A percentile compares a stretch with the other conserved stretches of the same genome.
Evolutionary conservation across 2,113 vertebrate genomes (phyloP).

Genomic region (Parotia lawesii): DNA sequence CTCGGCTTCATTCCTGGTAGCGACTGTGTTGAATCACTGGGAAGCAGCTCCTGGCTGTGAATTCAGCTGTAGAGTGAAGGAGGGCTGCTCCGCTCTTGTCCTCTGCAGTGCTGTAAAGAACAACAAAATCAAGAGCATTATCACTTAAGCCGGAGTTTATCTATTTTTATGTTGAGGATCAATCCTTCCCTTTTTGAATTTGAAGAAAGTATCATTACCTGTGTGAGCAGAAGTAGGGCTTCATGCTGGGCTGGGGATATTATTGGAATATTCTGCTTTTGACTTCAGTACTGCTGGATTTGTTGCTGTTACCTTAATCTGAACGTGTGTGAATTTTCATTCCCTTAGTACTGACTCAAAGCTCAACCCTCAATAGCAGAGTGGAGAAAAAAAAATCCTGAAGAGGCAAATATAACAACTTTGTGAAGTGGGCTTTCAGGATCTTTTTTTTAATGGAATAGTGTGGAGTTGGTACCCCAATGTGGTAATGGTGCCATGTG

Average conservation of each 20-base stretch:
- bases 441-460: not conserved
- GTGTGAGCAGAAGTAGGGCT: not conserved
- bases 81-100: not conserved
- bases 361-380: not conserved
- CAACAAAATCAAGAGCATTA: not conserved
- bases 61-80: not conserved
- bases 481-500: not conserved
- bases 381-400: not conserved
- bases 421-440: not conserved
- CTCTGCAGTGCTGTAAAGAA: not conserved
- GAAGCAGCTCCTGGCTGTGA: conserved; percentile 20
- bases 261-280: not conserved
- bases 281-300: not conserved
- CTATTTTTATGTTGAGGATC: not conserved
- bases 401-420: not conserved
- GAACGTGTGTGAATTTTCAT: not conserved
- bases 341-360: not conserved
- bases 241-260: not conserved
- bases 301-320: not conserved
- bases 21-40: not conserved
- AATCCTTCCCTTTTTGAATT: not conserved
- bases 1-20: not conserved
- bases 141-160: not conserved
- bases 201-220: not conserved
- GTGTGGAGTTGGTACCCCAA: no score